These are phyloP conservation scores for Mustela lutreola DNA, from an alignment of 2,113 vertebrate genomes.

Conservation along the genomic window DNA sequence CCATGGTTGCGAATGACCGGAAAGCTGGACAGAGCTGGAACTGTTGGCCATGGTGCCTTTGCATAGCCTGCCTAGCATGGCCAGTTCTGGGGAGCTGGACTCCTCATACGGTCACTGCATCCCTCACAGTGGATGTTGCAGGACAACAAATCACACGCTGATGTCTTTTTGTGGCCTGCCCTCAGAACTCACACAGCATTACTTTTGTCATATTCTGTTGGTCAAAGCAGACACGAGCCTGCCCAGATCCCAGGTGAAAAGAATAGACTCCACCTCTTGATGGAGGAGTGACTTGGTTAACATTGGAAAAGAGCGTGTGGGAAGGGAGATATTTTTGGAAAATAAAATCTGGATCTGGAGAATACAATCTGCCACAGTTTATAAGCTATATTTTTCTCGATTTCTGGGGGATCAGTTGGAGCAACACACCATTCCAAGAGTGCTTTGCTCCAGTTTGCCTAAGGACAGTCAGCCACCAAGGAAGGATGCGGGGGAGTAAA, in stretches of 20 bases:
- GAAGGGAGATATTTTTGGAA: neutral
- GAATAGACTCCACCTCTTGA: neutral
- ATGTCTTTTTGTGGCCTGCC: neutral
- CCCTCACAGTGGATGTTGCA: neutral
- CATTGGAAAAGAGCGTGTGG: neutral
- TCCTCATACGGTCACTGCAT: neutral
- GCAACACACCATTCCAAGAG: neutral
- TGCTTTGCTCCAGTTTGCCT: conserved; percentile 13
- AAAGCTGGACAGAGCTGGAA: neutral
- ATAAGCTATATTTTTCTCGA: neutral
- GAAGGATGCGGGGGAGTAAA: neutral
- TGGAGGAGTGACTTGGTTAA: neutral
- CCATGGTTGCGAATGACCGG: neutral
- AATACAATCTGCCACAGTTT: neutral
- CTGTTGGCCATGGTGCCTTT: neutral
- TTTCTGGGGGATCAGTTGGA: neutral
- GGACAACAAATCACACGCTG: neutral
- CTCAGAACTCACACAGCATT: neutral
- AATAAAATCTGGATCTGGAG: conserved; percentile 49
- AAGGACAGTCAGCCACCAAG: neutral
- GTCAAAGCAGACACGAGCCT: neutral
- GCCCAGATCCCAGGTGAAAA: neutral
- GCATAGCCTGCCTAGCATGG: neutral
- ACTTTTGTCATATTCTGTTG: neutral
- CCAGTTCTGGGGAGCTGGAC: neutral